These are phyloP conservation scores for Drosophila seguyi DNA, from an alignment of 1,140 invertebrate species.

Conservation along the genomic window DNA sequence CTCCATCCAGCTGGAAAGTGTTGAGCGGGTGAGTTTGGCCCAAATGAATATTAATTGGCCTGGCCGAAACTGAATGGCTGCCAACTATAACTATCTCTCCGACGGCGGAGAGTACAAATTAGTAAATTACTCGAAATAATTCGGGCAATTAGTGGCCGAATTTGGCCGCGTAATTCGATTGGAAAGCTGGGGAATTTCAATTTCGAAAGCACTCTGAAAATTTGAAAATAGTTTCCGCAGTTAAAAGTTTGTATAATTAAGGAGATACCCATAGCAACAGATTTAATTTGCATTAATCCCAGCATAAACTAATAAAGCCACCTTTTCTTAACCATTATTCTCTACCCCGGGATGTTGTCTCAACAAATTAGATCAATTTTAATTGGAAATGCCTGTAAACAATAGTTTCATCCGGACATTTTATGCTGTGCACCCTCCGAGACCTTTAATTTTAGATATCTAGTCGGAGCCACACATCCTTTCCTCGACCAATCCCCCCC, in stretches of 20 bases:
- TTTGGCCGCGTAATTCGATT: slow-evolving; percentile 26
- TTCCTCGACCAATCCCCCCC: slow-evolving; percentile 5
- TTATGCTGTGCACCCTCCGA: slow-evolving; percentile 2
- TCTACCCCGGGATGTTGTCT: slow-evolving; percentile 6
- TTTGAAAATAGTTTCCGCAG: not conserved
- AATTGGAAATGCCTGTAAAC: slow-evolving; percentile 25
- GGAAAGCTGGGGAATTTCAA: slow-evolving; percentile 2
- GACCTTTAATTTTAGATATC: slow-evolving; percentile 23
- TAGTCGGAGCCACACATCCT: not conserved
- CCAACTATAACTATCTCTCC: slow-evolving; percentile 25
- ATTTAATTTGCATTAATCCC: not conserved
- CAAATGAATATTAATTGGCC: slow-evolving; percentile 54
- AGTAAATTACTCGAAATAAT: slow-evolving; percentile 44
- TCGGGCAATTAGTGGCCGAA: slow-evolving; percentile 29
- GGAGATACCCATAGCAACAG: too few species aligned
- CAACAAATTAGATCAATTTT: slow-evolving; percentile 36
- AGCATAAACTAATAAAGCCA: not conserved
- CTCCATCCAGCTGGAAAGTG: slow-evolving; percentile 18
- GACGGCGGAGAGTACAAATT: slow-evolving; percentile 37
- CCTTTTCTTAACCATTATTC: not conserved
- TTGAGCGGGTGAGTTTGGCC: slow-evolving; percentile 37
- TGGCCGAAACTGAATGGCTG: slow-evolving; percentile 23
- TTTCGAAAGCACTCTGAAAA: slow-evolving; percentile 10
- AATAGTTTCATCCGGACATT: slow-evolving; percentile 12
- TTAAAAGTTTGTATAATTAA: not conserved